Conservation (phyloP, 2,888 invertebrate genomes). For the Erynnis tages region DNA sequence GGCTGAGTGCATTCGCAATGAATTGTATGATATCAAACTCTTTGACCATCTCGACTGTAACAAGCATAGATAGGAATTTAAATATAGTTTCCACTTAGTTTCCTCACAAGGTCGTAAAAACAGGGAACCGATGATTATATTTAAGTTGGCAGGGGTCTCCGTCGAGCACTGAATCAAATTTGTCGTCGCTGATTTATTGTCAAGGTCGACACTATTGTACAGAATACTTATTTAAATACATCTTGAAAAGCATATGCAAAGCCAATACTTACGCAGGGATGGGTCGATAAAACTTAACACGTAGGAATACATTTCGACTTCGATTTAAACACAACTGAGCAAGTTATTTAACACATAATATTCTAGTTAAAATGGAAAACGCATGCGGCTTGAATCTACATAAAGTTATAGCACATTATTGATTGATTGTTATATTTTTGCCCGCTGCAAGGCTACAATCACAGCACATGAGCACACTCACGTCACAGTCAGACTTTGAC, state of each 20-base stretch:
- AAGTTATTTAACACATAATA: slow-evolving; percentile 7
- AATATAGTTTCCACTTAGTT: neutral
- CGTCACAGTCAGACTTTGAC: neutral
- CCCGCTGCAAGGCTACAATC: neutral
- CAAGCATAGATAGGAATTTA: neutral
- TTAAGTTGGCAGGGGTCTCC: slow-evolving; percentile 40
- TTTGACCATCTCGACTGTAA: slow-evolving; percentile 39
- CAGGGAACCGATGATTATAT: slow-evolving; percentile 26
- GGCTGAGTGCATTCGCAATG: slow-evolving; percentile 77
- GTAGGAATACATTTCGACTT: neutral
- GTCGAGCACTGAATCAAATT: slow-evolving; percentile 15
- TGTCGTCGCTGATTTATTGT: slow-evolving; percentile 10
- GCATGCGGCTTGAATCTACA: slow-evolving; percentile 7
- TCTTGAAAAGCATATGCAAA: neutral
- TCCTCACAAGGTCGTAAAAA: slow-evolving; percentile 9
- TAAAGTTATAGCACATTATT: slow-evolving; percentile 7
- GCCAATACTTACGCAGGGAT: slow-evolving; percentile 1
- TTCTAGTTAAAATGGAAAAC: neutral
- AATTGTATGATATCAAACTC: slow-evolving; percentile 37
- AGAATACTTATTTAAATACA: neutral
- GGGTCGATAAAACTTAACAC: slow-evolving; percentile 19
- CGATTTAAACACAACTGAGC: neutral
- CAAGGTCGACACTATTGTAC: slow-evolving; percentile 9
- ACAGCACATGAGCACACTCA: neutral
- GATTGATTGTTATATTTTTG: slow-evolving; percentile 20